Percentiles rank a stretch among this genome's conserved stretches.
These are phyloP conservation scores for Nanger granti DNA, from an alignment of 2,113 vertebrate species.

Conservation along the genomic window DNA sequence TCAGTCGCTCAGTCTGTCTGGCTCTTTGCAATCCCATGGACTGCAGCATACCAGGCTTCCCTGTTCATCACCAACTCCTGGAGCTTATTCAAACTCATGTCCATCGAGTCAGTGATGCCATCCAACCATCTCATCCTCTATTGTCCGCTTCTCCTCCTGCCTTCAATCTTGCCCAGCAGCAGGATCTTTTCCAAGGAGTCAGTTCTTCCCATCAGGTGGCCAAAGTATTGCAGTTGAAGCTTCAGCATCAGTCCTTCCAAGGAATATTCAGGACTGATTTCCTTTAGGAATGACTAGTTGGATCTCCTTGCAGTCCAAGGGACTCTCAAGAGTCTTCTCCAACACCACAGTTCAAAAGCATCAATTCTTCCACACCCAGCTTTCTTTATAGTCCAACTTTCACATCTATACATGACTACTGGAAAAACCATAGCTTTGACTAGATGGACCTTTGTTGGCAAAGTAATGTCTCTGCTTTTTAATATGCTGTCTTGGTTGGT, in stretches of 20 bases:
- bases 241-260: neutral
- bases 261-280: neutral
- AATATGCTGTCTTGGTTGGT: neutral
- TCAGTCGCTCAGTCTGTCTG: neutral
- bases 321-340: neutral
- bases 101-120: neutral
- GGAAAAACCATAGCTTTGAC: neutral
- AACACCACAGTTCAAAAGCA: neutral
- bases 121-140: neutral
- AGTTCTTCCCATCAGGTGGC: neutral
- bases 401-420: neutral
- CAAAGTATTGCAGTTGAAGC: neutral
- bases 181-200: neutral
- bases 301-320: neutral
- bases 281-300: neutral
- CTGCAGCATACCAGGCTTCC: neutral
- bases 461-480: neutral
- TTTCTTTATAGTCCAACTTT: neutral
- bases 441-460: neutral
- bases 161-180: neutral
- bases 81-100: neutral
- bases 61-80: neutral
- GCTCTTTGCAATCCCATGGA: neutral
- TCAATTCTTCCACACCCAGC: neutral
- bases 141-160: neutral